Conservation (phyloP, 2,888 invertebrate genomes). For the Ornithoptera priamus region DNA sequence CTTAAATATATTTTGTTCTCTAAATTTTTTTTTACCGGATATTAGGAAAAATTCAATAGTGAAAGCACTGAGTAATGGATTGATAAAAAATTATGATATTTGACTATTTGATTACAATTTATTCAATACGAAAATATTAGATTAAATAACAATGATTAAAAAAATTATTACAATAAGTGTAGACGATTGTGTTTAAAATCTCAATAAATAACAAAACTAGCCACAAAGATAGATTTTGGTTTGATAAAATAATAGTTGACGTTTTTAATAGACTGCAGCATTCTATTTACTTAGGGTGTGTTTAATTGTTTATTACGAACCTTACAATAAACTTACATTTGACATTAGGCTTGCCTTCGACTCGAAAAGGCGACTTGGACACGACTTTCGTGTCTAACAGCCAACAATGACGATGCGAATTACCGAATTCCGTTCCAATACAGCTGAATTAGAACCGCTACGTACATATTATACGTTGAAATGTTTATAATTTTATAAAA, state of each 20-base stretch:
- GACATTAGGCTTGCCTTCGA: constrained; percentile 29
- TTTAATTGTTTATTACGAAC: constrained; percentile 28
- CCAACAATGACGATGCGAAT: constrained; percentile 29
- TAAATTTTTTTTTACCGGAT: no score
- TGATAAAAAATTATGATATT: no score
- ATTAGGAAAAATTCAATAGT: no score
- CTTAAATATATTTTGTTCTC: no score
- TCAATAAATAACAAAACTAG: no score
- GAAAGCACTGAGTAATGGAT: no score
- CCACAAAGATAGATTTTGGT: neutral
- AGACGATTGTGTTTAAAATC: no score
- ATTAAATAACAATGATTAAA: no score
- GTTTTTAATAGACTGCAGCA: constrained; percentile 12
- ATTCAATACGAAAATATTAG: no score
- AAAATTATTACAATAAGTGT: no score
- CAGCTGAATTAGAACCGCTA: constrained; percentile 12
- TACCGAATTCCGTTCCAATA: constrained; percentile 27
- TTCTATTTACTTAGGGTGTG: constrained; percentile 23
- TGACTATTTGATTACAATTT: no score
- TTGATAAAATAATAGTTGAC: neutral
- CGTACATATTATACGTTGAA: neutral
- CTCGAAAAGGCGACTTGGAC: constrained; percentile 26
- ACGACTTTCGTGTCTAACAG: constrained; percentile 29
- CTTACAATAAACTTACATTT: constrained; percentile 27
- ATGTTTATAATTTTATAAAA: neutral